These are phyloP conservation scores for Centrocercus urophasianus DNA, from an alignment of 2,113 vertebrate species.

Conservation along the genomic window DNA sequence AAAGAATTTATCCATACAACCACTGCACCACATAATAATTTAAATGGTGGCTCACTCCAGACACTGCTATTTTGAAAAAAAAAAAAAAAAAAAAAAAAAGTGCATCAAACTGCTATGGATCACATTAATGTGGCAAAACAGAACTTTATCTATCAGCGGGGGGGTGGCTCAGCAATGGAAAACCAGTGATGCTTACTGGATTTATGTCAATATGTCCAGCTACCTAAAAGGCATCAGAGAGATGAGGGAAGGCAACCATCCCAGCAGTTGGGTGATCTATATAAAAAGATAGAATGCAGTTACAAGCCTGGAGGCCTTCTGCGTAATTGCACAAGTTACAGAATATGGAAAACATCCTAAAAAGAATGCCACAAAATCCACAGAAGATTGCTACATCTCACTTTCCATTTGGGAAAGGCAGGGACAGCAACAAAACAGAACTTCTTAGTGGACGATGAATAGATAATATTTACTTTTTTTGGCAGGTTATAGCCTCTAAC, in stretches of 20 bases:
- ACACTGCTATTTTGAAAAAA: background rate
- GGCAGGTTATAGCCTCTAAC: background rate
- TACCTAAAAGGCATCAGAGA: background rate
- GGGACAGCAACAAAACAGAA: background rate
- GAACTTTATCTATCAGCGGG: background rate
- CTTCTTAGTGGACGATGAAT: background rate
- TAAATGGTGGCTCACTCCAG: background rate
- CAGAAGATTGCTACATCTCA: background rate
- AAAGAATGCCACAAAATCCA: background rate
- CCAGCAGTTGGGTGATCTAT: background rate
- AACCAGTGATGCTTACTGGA: background rate
- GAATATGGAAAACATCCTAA: background rate
- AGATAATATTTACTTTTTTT: background rate
- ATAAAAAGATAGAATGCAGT: background rate
- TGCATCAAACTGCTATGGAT: background rate
- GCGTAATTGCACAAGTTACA: background rate
- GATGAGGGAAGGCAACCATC: background rate
- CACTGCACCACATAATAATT: background rate
- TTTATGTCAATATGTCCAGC: background rate
- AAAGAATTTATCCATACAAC: background rate
- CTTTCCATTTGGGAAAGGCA: background rate
- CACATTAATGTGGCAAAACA: background rate
- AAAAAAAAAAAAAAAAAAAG: background rate
- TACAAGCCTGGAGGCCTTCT: background rate
- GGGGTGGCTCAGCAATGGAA: background rate